These are phyloP conservation scores for Slavum lentiscoides DNA, from an alignment of 2,888 invertebrate species.

Conservation along the genomic window DNA sequence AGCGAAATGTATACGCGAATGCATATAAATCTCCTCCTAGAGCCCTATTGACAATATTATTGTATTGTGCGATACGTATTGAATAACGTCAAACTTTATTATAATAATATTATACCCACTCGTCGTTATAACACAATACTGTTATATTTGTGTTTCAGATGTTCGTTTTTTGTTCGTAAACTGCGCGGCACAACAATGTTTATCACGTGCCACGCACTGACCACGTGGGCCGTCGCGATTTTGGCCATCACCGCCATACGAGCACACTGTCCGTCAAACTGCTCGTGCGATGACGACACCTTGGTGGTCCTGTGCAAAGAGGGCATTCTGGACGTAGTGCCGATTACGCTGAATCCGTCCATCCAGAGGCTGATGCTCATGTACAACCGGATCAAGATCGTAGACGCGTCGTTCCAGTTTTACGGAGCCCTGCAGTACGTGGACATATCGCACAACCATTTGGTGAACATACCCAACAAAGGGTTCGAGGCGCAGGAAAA, in stretches of 20 bases:
- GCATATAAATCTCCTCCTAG: no score
- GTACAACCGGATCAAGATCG: slow-evolving; percentile 84
- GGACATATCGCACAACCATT: slow-evolving; percentile 81
- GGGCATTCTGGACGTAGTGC: slow-evolving; percentile 84
- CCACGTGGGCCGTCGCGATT: slow-evolving; percentile 45
- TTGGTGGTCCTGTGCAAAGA: slow-evolving; percentile 83
- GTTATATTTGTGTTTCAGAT: slow-evolving; percentile 11
- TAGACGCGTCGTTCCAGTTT: slow-evolving; percentile 83
- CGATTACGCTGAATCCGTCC: slow-evolving; percentile 88
- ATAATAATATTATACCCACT: no score
- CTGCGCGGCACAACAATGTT: neutral
- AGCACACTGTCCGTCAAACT: slow-evolving; percentile 74
- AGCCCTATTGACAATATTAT: no score
- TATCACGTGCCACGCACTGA: neutral
- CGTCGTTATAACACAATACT: no score
- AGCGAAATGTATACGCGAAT: no score
- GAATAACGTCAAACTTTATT: no score
- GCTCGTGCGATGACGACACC: slow-evolving; percentile 87
- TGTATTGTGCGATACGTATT: no score
- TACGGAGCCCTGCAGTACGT: slow-evolving; percentile 83
- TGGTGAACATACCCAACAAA: slow-evolving; percentile 77
- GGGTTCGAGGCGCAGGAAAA: slow-evolving; percentile 81
- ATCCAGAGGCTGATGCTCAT: slow-evolving; percentile 82
- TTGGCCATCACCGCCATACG: slow-evolving; percentile 46
- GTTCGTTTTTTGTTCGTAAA: neutral